These are phyloP conservation scores for Notiomystis cincta DNA, from an alignment of 2,113 vertebrate genomes.

Conservation along the genomic window DNA sequence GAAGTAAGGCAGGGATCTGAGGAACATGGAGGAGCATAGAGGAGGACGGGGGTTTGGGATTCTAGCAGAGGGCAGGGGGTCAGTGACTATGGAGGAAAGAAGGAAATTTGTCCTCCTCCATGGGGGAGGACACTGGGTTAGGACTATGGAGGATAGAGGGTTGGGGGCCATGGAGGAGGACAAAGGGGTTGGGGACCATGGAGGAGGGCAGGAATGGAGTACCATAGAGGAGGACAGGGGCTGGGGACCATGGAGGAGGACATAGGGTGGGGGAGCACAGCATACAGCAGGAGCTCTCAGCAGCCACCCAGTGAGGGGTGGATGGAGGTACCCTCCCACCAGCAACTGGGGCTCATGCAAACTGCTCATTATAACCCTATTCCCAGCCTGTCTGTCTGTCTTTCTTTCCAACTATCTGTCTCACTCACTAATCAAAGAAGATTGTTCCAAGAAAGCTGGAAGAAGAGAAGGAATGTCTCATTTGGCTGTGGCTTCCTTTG, in stretches of 20 bases:
- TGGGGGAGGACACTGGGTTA: not conserved
- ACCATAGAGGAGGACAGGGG: no score
- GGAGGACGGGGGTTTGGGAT: not conserved
- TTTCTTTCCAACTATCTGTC: conserved; percentile 15
- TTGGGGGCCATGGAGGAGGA: not conserved
- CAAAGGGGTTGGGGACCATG: not conserved
- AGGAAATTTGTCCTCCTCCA: no score
- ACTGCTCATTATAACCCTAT: not conserved
- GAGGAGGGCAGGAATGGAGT: not conserved
- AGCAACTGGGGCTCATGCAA: not conserved
- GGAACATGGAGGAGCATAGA: not conserved
- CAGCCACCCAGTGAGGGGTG: rapidly evolving
- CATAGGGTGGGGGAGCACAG: rapidly evolving
- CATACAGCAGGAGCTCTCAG: rapidly evolving
- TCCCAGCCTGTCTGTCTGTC: not conserved
- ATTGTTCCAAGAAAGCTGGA: conserved; percentile 52
- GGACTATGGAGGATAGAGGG: not conserved
- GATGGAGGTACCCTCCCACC: not conserved
- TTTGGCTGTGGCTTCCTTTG: conserved; percentile 8
- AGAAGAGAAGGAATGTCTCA: conserved; percentile 46
- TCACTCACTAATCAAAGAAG: not conserved
- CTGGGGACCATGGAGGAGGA: not conserved
- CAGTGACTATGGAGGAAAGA: not conserved
- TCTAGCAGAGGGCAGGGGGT: not conserved
- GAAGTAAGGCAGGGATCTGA: not conserved